Base-by-base conservation (phyloP, 2,888 invertebrate genomes). In the Dolomedes plantarius region DNA sequence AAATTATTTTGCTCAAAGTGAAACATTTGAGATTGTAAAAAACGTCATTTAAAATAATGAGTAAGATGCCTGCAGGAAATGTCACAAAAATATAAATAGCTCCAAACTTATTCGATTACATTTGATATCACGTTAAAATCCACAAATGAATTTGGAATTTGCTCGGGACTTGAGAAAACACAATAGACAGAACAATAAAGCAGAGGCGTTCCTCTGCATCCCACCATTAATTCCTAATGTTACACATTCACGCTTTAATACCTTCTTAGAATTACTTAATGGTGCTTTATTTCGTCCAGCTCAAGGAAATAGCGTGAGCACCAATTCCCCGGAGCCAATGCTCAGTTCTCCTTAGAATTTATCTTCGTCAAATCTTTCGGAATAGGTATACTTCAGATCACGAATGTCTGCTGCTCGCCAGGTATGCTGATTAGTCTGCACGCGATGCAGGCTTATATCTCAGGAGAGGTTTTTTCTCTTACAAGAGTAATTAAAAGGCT, bases 191-290 rank as follows among this genome's bases (percentile, higher is more conserved):
- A 41, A 68, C 75, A 62, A 75, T 69, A 75, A 82, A 23, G 46
- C 75, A 74, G 72, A 74, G 68, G 73, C 39, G 64, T 69, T 64
- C 75, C 75, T 64, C 56, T 39, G 31, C 75, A 69, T 75, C 64
- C 29, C 62, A 46, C 69, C 82, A 82, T 82, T 82, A 71, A 82
- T 82, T 82, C 82, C 69, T 75, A 82, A 75, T 75, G 82, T 75
- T 82, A 82, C 82, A 82, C 75, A 75, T 75, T 75, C 69, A 31
- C 81, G 64, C 82, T 74, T 75, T 82, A 75, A 82, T 82, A 82
- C 75, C 82, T 82, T 82, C 75, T 75, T 29, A 82, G 75, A 82
- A 82, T 75, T 82, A 75, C 69, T 75, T 82, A 75, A 82, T 75
- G 75, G 65, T 69, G 39, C 75, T 75, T 75, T 71, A 82, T 75